These are phyloP conservation scores for Antechinus stuartii DNA, from an alignment of 2,113 vertebrate species.

Conservation along the genomic window DNA sequence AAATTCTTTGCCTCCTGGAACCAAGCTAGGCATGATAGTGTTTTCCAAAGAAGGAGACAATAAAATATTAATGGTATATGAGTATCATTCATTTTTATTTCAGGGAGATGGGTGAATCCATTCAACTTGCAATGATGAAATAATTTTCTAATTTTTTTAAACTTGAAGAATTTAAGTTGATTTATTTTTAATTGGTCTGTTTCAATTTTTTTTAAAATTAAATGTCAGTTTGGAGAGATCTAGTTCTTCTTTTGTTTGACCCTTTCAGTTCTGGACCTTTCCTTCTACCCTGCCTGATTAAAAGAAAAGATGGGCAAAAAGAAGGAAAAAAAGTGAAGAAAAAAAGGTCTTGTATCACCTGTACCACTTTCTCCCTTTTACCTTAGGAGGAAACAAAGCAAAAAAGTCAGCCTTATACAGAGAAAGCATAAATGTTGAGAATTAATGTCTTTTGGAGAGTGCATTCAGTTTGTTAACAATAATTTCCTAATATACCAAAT, in stretches of 20 bases:
- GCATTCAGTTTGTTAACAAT: slow-evolving; percentile 41
- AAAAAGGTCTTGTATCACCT: background rate
- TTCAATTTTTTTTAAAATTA: slow-evolving; percentile 1
- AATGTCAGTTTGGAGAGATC: background rate
- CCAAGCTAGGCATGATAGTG: slow-evolving; percentile 7
- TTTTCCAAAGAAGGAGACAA: slow-evolving; percentile 38
- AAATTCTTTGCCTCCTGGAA: background rate
- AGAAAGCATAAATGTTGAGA: background rate
- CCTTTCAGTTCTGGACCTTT: background rate
- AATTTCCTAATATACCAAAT: slow-evolving; percentile 37
- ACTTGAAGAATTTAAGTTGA: slow-evolving; percentile 5
- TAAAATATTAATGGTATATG: background rate
- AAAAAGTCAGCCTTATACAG: background rate
- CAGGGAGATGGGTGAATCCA: background rate
- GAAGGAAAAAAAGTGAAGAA: background rate
- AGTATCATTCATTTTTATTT: background rate
- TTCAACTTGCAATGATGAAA: background rate
- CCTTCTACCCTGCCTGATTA: background rate
- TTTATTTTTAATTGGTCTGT: background rate
- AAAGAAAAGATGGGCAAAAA: slow-evolving; percentile 20
- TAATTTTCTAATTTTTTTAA: slow-evolving; percentile 40
- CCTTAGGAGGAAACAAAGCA: background rate
- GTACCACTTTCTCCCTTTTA: background rate
- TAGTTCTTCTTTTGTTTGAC: slow-evolving; percentile 10
- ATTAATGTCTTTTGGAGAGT: background rate